Conservation (phyloP, 2,797 vertebrate species). For the Coregonus ussuriensis region DNA sequence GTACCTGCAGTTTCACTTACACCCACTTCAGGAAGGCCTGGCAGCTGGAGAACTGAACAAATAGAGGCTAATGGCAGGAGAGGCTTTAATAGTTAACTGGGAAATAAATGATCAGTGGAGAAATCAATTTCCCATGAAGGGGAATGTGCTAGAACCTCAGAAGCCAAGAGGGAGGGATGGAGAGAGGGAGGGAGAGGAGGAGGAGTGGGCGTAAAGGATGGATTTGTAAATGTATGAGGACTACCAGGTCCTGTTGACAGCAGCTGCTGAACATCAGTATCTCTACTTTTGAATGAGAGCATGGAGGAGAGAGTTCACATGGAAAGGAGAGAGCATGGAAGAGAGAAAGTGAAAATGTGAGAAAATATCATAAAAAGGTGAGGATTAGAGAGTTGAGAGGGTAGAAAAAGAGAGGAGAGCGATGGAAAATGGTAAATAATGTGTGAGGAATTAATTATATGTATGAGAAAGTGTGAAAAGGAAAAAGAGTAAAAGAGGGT, state of each 20-base stretch:
- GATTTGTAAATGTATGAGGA: slow-evolving; percentile 8
- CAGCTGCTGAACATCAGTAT: slow-evolving; percentile 50
- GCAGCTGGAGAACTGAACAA: slow-evolving; percentile 5
- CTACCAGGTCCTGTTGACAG: neutral
- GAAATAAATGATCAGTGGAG: neutral
- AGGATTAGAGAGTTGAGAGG: neutral
- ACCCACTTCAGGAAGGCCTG: slow-evolving; percentile 2
- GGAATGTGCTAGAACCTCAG: slow-evolving; percentile 2
- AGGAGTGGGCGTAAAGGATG: slow-evolving; percentile 19
- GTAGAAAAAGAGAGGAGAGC: neutral
- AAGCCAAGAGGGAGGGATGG: neutral
- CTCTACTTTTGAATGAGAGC: neutral
- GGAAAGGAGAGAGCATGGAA: too few species aligned
- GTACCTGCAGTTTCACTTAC: slow-evolving; percentile 25
- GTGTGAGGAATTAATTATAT: neutral
- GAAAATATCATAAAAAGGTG: neutral
- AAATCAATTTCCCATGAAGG: slow-evolving; percentile 1
- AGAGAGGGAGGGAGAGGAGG: neutral
- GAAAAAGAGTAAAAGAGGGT: slow-evolving; percentile 1
- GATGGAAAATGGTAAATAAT: neutral
- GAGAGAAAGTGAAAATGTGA: too few species aligned
- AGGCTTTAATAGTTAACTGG: slow-evolving; percentile 2
- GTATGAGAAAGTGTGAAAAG: neutral
- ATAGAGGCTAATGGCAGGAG: neutral
- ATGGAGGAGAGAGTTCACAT: neutral